phyloP scores from a whole-genome alignment of 2,888 invertebrate species.

The Ischnura elegans region DNA sequence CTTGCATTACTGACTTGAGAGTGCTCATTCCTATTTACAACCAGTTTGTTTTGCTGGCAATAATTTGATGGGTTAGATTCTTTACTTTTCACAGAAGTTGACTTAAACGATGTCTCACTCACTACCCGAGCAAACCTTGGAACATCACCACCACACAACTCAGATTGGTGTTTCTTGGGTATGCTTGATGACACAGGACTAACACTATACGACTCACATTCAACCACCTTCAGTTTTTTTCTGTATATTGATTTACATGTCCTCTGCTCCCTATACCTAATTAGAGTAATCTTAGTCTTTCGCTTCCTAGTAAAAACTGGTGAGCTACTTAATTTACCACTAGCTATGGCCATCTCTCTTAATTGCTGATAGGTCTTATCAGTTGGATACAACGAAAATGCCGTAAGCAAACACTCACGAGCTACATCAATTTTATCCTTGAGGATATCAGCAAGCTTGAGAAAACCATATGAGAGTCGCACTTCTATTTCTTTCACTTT shows the following conservation, averaged over 20 bases:
- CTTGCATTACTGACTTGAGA: background rate
- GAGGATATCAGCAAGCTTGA: conserved; percentile 83
- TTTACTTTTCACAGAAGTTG: background rate
- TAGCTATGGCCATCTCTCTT: conserved; percentile 79
- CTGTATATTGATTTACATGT: conserved; percentile 16
- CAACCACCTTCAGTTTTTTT: conserved; percentile 37
- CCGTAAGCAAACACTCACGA: conserved; percentile 86
- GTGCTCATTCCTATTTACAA: background rate
- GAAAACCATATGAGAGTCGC: conserved; percentile 82
- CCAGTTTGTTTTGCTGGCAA: background rate
- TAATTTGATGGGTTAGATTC: background rate
- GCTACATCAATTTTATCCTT: conserved; percentile 82
- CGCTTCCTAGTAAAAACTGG: conserved; percentile 33
- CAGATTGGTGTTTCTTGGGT: background rate
- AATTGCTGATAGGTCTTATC: conserved; percentile 82
- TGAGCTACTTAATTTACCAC: conserved; percentile 76
- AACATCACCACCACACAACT: conserved; percentile 29
- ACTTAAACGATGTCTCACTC: background rate
- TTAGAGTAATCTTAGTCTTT: conserved; percentile 34
- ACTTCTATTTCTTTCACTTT: conserved; percentile 80
- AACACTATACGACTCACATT: conserved; percentile 1
- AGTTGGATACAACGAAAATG: conserved; percentile 87
- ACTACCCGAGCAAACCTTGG: background rate
- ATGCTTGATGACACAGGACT: conserved; percentile 34
- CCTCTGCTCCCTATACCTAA: background rate